These are phyloP conservation scores for Antedon mediterranea DNA, from an alignment of 53 echinoderm and acorn worm species.

Conservation along the genomic window DNA sequence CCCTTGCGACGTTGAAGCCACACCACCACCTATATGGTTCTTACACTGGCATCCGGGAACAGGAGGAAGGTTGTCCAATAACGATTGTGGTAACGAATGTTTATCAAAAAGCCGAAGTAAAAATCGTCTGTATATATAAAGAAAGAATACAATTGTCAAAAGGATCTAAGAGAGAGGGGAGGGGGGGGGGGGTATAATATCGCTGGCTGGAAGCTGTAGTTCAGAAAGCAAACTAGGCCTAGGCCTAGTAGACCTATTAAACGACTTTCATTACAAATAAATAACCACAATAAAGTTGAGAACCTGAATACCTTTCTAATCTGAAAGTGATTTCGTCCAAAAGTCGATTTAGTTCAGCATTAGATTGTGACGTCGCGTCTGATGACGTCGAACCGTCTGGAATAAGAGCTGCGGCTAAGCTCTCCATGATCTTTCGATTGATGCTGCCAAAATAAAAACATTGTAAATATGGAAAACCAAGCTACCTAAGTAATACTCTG, in stretches of 20 bases:
- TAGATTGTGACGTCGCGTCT: background rate
- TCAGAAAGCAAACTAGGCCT: too few species aligned
- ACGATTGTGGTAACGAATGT: background rate
- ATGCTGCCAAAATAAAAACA: too few species aligned
- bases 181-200: too few species aligned
- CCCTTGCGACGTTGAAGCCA: background rate
- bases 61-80: background rate
- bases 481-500: too few species aligned
- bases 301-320: constrained; percentile 1
- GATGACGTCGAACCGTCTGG: background rate
- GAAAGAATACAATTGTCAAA: background rate
- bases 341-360: background rate
- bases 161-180: too few species aligned
- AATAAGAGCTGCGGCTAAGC: background rate
- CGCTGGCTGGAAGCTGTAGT: too few species aligned
- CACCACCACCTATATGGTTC: background rate
- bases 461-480: too few species aligned
- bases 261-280: too few species aligned
- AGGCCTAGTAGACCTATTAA: too few species aligned
- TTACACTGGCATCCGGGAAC: background rate
- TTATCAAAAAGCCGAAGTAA: background rate
- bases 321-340: background rate
- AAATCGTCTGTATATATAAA: background rate
- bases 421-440: background rate
- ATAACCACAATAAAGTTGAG: too few species aligned